Evolutionary conservation across 2,113 vertebrate species (phyloP), one percentile per base, ranked within the genome.

Genomic region (Oreochromis niloticus): DNA sequence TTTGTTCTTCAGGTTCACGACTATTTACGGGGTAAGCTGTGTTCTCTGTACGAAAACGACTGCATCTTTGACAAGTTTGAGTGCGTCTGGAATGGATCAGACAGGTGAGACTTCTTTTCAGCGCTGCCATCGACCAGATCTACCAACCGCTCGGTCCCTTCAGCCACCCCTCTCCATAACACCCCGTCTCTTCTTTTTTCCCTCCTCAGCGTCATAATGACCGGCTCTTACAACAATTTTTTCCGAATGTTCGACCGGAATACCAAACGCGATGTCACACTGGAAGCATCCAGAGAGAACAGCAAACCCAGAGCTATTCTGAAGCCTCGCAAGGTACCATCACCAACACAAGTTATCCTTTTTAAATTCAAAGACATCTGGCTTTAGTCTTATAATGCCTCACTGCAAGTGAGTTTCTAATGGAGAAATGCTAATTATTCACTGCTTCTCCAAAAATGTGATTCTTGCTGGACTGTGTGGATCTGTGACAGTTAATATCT

Each of bases 1-100:
- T 66, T 55, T 89, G 61, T 1, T n/a, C 90, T 86, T 54, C 91
- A 99, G 98, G 98, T 99, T 32, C 98, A 99, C 0, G 98, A 99
- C 94, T 99, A 99, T 95, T 96, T 99, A 93, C 96, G 98, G 84
- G 98, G 98, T 93, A 99, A 99, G 93, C 93, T 99, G 56, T 99
- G 98, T 92, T 99, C 98, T 1, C 97, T 99, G 81, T 99, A 99
- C 0, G 98, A 99, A 96, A 99, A 99, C 0, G 98, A 99, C 96
- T 99, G 98, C 97, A 99, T 99, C 97, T 99, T 99, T 54, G 98
- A 99, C 97, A 99, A 99, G 95, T 99, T 99, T 43, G 98, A 99
- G 95, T 99, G 98, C 19, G 98, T 98, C 80, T 99, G 98, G 98
- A 99, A 99, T 7, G 98, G 98, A 14, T 97, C 98, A 2, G 98